Conservation (phyloP, 1,140 invertebrate genomes). For the Drosophila kurseongensis region DNA sequence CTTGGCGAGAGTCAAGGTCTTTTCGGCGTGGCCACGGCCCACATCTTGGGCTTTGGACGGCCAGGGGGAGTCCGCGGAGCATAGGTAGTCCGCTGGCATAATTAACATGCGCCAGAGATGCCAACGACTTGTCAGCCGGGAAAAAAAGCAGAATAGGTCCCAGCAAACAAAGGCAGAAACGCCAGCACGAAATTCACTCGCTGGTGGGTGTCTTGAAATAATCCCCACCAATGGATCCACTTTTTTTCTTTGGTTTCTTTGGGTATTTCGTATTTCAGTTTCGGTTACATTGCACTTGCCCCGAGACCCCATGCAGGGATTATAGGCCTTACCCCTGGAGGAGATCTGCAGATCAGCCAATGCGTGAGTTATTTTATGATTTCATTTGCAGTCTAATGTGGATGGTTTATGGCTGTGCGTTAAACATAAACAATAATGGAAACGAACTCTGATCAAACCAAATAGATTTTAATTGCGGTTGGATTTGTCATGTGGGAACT, state of each 20-base stretch:
- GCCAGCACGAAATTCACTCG: conserved; percentile 1
- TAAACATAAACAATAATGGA: conserved; percentile 6
- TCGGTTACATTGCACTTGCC: conserved; percentile 48
- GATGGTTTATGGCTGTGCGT: background rate
- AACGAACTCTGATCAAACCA: background rate
- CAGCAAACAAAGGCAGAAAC: conserved; percentile 28
- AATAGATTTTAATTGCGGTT: too few species aligned
- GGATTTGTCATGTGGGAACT: too few species aligned
- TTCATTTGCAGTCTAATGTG: conserved; percentile 11
- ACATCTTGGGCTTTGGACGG: conserved; percentile 48
- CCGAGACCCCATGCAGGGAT: too few species aligned
- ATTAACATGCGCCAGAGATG: conserved; percentile 78
- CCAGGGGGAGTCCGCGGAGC: conserved; percentile 1
- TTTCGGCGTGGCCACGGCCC: conserved; percentile 66
- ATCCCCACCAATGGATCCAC: conserved; percentile 32
- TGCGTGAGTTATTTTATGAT: conserved; percentile 11
- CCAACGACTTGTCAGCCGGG: conserved; percentile 59
- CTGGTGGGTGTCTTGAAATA: conserved; percentile 47
- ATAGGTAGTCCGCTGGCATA: conserved; percentile 58
- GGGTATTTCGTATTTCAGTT: conserved; percentile 15
- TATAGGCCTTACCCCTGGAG: background rate
- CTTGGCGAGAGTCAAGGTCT: conserved; percentile 76
- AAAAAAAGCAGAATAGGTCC: conserved; percentile 29
- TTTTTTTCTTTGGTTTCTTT: conserved; percentile 10
- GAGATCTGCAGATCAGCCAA: background rate